Percentiles rank a stretch among this genome's conserved stretches.
Conservation (phyloP, 2,797 vertebrate species). For the Heteromormyrus szaboi region DNA sequence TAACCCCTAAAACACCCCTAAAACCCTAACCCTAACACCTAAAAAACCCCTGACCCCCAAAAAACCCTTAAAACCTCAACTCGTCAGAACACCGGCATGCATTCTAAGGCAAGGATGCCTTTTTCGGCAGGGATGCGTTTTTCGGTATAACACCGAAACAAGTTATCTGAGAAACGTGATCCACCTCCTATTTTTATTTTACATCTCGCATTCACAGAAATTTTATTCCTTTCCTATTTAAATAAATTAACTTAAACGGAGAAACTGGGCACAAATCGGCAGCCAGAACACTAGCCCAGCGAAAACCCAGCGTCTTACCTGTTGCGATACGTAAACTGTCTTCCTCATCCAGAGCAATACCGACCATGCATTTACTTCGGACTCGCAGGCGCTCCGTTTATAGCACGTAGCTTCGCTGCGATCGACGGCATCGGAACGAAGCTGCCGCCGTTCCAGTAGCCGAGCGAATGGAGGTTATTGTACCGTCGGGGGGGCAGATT, state of each 20-base stretch:
- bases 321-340: neutral
- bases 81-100: too few species aligned
- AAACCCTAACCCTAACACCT: too few species aligned
- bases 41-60: too few species aligned
- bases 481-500: constrained; percentile 12
- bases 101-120: too few species aligned
- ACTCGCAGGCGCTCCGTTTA: neutral
- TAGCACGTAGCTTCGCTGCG: neutral
- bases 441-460: constrained; percentile 15
- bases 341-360: neutral
- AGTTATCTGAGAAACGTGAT: neutral
- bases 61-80: too few species aligned
- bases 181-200: neutral
- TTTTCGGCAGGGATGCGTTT: too few species aligned
- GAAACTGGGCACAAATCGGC: neutral
- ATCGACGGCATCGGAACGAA: neutral
- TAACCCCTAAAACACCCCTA: too few species aligned
- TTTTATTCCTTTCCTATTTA: neutral
- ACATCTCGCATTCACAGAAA: neutral
- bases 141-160: neutral
- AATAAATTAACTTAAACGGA: neutral
- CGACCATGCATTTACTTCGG: too few species aligned
- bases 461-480: constrained; percentile 29
- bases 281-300: neutral
- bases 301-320: constrained; percentile 12